Conservation (phyloP, 2,113 vertebrate genomes). For the Carassius carassius region DNA sequence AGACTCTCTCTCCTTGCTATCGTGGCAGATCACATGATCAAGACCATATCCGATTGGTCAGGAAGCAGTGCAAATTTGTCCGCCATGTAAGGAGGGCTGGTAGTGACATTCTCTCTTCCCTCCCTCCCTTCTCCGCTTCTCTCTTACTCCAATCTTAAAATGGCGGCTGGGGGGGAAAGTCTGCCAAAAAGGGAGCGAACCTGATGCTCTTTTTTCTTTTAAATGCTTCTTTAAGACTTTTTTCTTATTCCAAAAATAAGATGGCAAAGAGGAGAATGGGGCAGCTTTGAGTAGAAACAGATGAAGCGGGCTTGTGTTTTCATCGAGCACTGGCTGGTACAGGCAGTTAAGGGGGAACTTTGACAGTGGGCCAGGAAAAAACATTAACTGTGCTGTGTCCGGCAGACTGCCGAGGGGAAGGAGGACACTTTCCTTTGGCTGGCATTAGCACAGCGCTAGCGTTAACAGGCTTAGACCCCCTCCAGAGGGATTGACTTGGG, state of each 20-base stretch:
- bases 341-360: slow-evolving; percentile 80
- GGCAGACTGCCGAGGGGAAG: slow-evolving; percentile 63
- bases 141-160: slow-evolving; percentile 82
- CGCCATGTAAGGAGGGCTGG: slow-evolving; percentile 88
- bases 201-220: slow-evolving; percentile 57
- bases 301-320: slow-evolving; percentile 83
- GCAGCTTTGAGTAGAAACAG: slow-evolving; percentile 87
- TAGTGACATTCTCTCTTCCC: slow-evolving; percentile 75
- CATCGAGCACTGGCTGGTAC: slow-evolving; percentile 77
- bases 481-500: slow-evolving; percentile 19
- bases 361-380: slow-evolving; percentile 88
- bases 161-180: slow-evolving; percentile 78
- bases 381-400: slow-evolving; percentile 88
- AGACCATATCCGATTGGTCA: slow-evolving; percentile 80
- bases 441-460: slow-evolving; percentile 31
- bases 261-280: slow-evolving; percentile 35
- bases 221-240: slow-evolving; percentile 43
- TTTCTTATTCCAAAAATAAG: slow-evolving; percentile 20
- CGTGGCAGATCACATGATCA: slow-evolving; percentile 86
- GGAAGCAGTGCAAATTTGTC: slow-evolving; percentile 77
- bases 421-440: slow-evolving; percentile 45
- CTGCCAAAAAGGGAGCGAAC: slow-evolving; percentile 69
- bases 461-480: slow-evolving; percentile 48
- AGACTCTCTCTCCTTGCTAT: slow-evolving; percentile 69
- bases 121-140: slow-evolving; percentile 53